phyloP scores from a whole-genome alignment of 2,888 invertebrate genomes.

The Himalopsyche anomala region DNA sequence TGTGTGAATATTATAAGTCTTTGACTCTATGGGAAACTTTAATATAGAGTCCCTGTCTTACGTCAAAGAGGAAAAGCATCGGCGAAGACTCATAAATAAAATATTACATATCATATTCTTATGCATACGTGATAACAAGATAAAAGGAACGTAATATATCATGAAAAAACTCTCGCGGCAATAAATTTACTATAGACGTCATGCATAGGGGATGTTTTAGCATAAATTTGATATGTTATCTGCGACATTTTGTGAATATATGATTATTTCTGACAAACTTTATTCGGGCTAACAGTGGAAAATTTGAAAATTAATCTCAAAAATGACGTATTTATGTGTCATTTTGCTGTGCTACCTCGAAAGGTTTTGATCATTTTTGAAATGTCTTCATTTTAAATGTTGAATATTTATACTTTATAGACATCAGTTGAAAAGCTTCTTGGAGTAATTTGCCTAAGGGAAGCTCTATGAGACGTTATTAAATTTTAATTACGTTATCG shows the following conservation, averaged over 20 bases:
- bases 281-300: slow-evolving; percentile 8
- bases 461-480: slow-evolving; percentile 8
- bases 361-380: slow-evolving; percentile 21
- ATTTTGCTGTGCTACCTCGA: background rate
- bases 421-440: slow-evolving; percentile 26
- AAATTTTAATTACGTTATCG: slow-evolving; percentile 23
- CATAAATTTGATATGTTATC: slow-evolving; percentile 34
- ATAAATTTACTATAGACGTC: slow-evolving; percentile 34
- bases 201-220: slow-evolving; percentile 34
- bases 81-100: slow-evolving; percentile 30
- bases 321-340: slow-evolving; percentile 34
- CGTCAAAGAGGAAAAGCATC: slow-evolving; percentile 26
- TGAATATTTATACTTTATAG: slow-evolving; percentile 15
- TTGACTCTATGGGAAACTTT: background rate
- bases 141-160: slow-evolving; percentile 30
- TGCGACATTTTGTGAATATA: slow-evolving; percentile 34
- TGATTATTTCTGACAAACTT: slow-evolving; percentile 34
- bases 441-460: slow-evolving; percentile 15
- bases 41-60: background rate
- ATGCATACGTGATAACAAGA: slow-evolving; percentile 34
- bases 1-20: too few species aligned
- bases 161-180: slow-evolving; percentile 34
- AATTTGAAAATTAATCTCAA: slow-evolving; percentile 20
- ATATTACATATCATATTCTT: slow-evolving; percentile 34
- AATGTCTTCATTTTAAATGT: background rate